phyloP scores from a whole-genome alignment of 2,888 invertebrate species.

The Nomada fucata region DNA sequence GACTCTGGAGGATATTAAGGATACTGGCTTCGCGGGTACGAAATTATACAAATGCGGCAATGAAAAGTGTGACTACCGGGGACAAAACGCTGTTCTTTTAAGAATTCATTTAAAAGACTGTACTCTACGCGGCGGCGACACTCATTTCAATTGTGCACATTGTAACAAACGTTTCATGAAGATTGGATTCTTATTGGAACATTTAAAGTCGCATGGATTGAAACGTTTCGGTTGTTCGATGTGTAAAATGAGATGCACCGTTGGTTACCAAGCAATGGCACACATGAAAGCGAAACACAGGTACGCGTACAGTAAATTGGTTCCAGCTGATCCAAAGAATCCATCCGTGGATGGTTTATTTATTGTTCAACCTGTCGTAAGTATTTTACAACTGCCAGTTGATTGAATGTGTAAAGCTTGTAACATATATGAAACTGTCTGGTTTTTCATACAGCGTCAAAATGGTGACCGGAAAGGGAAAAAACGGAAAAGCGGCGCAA shows the following conservation, averaged over 20 bases:
- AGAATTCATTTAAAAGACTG: slow-evolving; percentile 84
- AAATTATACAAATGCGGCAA: slow-evolving; percentile 86
- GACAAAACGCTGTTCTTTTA: slow-evolving; percentile 80
- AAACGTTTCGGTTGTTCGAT: slow-evolving; percentile 87
- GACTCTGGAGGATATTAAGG: slow-evolving; percentile 79
- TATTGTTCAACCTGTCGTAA: slow-evolving; percentile 84
- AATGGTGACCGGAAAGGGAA: slow-evolving; percentile 68
- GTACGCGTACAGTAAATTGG: slow-evolving; percentile 80
- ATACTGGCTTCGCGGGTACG: slow-evolving; percentile 82
- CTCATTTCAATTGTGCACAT: slow-evolving; percentile 77
- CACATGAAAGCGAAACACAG: slow-evolving; percentile 87
- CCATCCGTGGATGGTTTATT: slow-evolving; percentile 85
- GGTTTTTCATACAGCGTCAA: slow-evolving; percentile 15
- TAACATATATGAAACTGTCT: background rate
- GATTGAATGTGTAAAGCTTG: background rate
- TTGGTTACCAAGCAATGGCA: slow-evolving; percentile 76
- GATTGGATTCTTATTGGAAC: slow-evolving; percentile 85
- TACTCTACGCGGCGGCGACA: slow-evolving; percentile 69
- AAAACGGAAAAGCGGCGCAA: slow-evolving; percentile 71
- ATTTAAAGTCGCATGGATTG: slow-evolving; percentile 87
- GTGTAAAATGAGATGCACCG: slow-evolving; percentile 84
- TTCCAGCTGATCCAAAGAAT: slow-evolving; percentile 85
- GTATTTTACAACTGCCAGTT: slow-evolving; percentile 41
- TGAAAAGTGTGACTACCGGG: slow-evolving; percentile 82
- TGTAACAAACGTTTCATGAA: slow-evolving; percentile 85